A percentile compares a stretch with the other conserved stretches of the same genome.
Evolutionary conservation across 2,113 vertebrate species (phyloP).

Genomic region (Tautogolabrus adspersus): DNA sequence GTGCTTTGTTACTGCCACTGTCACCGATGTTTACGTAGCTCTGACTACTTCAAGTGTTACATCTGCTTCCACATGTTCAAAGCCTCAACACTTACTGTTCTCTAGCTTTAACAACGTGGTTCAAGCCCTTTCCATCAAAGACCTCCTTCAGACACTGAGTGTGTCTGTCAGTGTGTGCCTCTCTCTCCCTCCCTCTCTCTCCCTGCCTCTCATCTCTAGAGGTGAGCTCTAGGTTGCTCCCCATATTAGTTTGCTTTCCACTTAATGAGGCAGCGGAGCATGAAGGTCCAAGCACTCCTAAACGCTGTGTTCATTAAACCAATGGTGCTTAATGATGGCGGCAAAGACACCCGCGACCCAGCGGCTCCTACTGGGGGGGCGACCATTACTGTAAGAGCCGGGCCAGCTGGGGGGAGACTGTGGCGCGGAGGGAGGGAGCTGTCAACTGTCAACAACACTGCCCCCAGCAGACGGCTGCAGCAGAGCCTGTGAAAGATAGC

Average conservation of each 20-base stretch:
- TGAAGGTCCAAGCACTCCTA: constrained; percentile 86
- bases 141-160: constrained; percentile 34
- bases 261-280: constrained; percentile 83
- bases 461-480: constrained; percentile 60
- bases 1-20: not conserved
- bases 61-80: not conserved
- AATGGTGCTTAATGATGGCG: constrained; percentile 84
- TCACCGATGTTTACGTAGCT: not conserved
- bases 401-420: constrained; percentile 74
- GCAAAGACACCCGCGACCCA: constrained; percentile 80
- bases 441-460: constrained; percentile 71
- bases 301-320: constrained; percentile 84
- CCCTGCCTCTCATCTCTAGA: constrained; percentile 71
- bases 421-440: constrained; percentile 38
- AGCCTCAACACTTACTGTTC: not conserved
- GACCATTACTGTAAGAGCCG: constrained; percentile 73
- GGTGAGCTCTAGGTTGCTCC: constrained; percentile 85
- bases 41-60: not conserved
- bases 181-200: not conserved
- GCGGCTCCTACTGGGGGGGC: constrained; percentile 73
- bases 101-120: constrained; percentile 26
- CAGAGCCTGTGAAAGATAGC: constrained; percentile 2
- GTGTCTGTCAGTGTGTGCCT: not conserved
- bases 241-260: constrained; percentile 84
- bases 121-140: constrained; percentile 27